Conservation (phyloP, 2,888 invertebrate genomes). For the Ophonus ardosiacus region DNA sequence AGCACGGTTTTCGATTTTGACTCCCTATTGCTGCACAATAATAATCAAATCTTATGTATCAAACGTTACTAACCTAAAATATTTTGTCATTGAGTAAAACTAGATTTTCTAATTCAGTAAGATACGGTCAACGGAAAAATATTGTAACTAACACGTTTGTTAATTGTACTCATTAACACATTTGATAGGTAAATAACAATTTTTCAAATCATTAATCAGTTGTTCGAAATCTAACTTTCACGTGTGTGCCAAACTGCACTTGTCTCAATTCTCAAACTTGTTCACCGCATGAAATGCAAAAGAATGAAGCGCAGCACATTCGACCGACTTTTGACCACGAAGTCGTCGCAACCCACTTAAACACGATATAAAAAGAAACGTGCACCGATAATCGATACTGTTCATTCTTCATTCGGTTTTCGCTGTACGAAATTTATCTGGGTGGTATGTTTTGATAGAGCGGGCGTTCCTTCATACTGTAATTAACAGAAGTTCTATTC, state of each 20-base stretch:
- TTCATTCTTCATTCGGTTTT: not conserved
- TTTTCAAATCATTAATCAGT: not conserved
- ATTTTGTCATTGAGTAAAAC: no score
- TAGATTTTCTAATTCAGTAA: no score
- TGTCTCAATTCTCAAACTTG: not conserved
- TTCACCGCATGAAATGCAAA: not conserved
- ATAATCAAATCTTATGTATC: no score
- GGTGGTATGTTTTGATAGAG: slow-evolving; percentile 5
- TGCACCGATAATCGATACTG: slow-evolving; percentile 33
- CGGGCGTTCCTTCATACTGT: slow-evolving; percentile 1
- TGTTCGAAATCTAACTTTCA: not conserved
- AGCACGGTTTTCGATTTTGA: no score
- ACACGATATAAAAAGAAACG: slow-evolving; percentile 46
- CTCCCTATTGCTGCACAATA: no score
- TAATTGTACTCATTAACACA: no score
- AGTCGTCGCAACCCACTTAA: slow-evolving; percentile 47
- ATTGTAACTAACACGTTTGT: no score
- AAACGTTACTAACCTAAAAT: no score
- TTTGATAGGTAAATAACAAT: no score
- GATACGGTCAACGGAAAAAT: no score
- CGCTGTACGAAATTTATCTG: not conserved
- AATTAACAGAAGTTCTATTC: slow-evolving; percentile 7
- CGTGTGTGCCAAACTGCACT: not conserved
- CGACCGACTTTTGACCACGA: slow-evolving; percentile 39
- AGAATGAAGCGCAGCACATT: not conserved